Evolutionary conservation across 37 sponge, comb jelly and placozoan species (phyloP).

Genomic region (Agelas oroides): DNA sequence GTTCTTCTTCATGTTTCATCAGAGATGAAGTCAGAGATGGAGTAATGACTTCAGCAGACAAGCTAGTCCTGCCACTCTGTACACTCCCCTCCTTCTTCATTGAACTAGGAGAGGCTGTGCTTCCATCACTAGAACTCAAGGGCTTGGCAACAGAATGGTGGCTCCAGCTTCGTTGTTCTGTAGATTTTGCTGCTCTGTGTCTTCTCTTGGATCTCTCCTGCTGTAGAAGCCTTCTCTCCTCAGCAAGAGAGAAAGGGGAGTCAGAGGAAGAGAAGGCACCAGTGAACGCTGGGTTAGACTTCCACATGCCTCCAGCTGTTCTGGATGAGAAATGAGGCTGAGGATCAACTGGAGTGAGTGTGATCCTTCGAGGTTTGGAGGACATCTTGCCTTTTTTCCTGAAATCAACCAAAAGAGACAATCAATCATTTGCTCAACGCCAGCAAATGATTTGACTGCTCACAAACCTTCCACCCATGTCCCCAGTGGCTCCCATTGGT

Average conservation of each 20-base stretch:
- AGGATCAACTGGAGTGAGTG: slow-evolving; percentile 18
- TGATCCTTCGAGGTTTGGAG: slow-evolving; percentile 20
- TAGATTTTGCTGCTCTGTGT: neutral
- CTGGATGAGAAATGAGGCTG: neutral
- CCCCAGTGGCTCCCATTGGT: neutral
- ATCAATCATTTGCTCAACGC: neutral
- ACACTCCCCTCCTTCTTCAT: no score
- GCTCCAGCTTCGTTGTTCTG: neutral
- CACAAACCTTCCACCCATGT: no score
- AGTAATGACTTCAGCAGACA: no score
- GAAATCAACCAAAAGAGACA: neutral
- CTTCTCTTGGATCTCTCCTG: slow-evolving; percentile 23
- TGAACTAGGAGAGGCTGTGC: no score
- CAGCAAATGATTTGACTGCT: no score
- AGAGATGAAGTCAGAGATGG: no score
- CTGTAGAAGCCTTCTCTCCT: slow-evolving; percentile 33
- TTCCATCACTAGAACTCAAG: no score
- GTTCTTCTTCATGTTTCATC: no score
- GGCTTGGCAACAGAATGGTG: no score
- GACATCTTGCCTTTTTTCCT: neutral
- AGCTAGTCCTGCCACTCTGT: no score
- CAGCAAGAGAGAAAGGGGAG: slow-evolving; percentile 19
- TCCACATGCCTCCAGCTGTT: neutral
- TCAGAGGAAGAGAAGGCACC: neutral
- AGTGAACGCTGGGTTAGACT: slow-evolving; percentile 1